Base-by-base conservation (phyloP, 2,888 invertebrate genomes). In the Clostera curtula region DNA sequence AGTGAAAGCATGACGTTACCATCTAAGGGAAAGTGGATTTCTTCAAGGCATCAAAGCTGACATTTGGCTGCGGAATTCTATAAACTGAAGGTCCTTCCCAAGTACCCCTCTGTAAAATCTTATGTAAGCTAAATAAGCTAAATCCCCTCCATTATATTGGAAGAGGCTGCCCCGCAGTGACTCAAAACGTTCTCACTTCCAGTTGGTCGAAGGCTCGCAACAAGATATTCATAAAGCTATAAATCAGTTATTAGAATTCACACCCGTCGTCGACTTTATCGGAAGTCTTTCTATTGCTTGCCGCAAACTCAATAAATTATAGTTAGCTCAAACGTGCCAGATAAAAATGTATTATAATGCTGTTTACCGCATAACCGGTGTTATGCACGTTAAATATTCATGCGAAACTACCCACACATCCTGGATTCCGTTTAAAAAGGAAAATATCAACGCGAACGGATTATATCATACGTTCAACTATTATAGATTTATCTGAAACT, bases 371-470 rank as follows among this genome's bases (percentile, higher is more conserved):
- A 56, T 56, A 56, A 65, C 67, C 66, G 66, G 62, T 72, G 58
- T 54, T 59, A 59, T 65, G 49, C 56, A 49, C 58, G 61, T 75
- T 82, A 79, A 80, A 82, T 82, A 82, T 80, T 77, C 75, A 79
- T 82, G 71, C 69, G 60, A 70, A 75, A 50, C 49, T 72, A 69
- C 54, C 51, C 62, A 48, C 41, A 66, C 80, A 80, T 83, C 82
- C 82, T 82, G 77, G 77, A 77, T 82, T 80, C 82, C 56, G 56
- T 68, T 63, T 68, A 82, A 73, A 72, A 70, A 73, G 77, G 77
- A 75, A 77, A 75, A 75, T 70, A 63, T 56, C 66, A 64, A 77
- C 74, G 76, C 71, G 70, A 39, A 33, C 54, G 58, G 73, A 71
- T 75, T 73, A 65, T 59, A 53, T 61, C 66, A 59, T 50, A 47